Evolutionary conservation across 2,113 vertebrate genomes (phyloP).

Genomic region (Desmodus rotundus): DNA sequence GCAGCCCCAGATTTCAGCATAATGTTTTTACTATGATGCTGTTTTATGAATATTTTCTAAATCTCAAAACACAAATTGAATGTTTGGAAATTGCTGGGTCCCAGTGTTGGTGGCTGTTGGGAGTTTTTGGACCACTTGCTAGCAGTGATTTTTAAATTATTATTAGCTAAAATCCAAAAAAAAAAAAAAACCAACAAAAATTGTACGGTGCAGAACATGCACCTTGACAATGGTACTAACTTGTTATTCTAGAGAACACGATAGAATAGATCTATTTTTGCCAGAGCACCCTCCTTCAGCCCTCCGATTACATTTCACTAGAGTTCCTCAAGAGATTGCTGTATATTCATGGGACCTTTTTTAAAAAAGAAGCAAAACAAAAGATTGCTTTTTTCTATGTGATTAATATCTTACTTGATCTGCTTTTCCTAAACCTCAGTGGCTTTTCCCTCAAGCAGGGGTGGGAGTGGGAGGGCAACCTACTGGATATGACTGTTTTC

Average conservation of each 20-base stretch:
- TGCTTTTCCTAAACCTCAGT: slow-evolving; percentile 84
- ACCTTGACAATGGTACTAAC: slow-evolving; percentile 86
- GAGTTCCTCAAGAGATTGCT: slow-evolving; percentile 86
- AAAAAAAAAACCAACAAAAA: slow-evolving; percentile 68
- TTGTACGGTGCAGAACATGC: slow-evolving; percentile 82
- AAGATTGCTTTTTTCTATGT: slow-evolving; percentile 86
- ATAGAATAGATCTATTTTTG: slow-evolving; percentile 86
- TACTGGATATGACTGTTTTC: slow-evolving; percentile 95
- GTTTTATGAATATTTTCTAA: slow-evolving; percentile 84
- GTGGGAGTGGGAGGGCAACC: slow-evolving; percentile 82
- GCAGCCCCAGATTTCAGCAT: slow-evolving; percentile 72
- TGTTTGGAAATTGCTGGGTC: slow-evolving; percentile 76
- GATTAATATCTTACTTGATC: slow-evolving; percentile 87
- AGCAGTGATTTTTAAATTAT: slow-evolving; percentile 74
- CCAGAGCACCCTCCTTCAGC: slow-evolving; percentile 79
- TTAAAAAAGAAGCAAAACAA: slow-evolving; percentile 81
- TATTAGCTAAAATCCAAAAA: slow-evolving; percentile 83
- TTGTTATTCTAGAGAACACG: slow-evolving; percentile 79
- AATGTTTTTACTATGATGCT: slow-evolving; percentile 78
- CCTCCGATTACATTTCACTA: slow-evolving; percentile 84
- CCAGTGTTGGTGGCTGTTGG: slow-evolving; percentile 78
- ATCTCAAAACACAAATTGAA: slow-evolving; percentile 78
- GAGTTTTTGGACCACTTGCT: slow-evolving; percentile 82
- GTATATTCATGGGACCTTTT: slow-evolving; percentile 89
- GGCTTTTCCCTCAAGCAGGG: slow-evolving; percentile 85